Evolutionary conservation across 2,113 vertebrate genomes (phyloP).

Genomic region (Grammomys dolichurus): DNA sequence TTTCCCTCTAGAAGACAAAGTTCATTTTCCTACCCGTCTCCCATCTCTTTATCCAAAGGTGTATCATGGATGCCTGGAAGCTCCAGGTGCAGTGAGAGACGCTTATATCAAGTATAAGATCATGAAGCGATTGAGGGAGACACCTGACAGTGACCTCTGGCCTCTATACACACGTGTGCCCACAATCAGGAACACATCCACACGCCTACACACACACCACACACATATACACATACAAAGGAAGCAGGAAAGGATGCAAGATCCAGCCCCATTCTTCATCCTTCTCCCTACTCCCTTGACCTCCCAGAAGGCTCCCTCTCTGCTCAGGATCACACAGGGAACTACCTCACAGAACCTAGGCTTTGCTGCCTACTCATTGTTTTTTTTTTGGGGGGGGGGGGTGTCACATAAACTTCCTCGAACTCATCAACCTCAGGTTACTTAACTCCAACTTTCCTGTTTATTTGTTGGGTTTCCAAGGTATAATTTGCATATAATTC

Average conservation of each 20-base stretch:
- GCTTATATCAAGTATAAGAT: background rate
- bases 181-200: background rate
- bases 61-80: background rate
- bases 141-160: background rate
- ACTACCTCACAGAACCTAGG: background rate
- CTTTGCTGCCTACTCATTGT: background rate
- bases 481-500: conserved; percentile 21
- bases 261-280: background rate
- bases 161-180: no score
- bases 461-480: conserved; percentile 39
- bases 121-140: background rate
- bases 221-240: background rate
- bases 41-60: background rate
- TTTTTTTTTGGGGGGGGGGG: background rate
- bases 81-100: background rate
- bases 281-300: background rate
- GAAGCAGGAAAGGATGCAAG: background rate
- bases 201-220: background rate
- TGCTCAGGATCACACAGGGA: no score
- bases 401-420: background rate
- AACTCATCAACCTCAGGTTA: background rate
- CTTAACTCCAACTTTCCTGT: conserved; percentile 3
- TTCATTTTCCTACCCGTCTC: background rate
- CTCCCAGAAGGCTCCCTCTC: fast-evolving
- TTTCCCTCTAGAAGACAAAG: background rate